Evolutionary conservation across 2,888 invertebrate genomes (phyloP), one percentile per base, ranked within the genome.

Genomic region (Thymelicus sylvestris): DNA sequence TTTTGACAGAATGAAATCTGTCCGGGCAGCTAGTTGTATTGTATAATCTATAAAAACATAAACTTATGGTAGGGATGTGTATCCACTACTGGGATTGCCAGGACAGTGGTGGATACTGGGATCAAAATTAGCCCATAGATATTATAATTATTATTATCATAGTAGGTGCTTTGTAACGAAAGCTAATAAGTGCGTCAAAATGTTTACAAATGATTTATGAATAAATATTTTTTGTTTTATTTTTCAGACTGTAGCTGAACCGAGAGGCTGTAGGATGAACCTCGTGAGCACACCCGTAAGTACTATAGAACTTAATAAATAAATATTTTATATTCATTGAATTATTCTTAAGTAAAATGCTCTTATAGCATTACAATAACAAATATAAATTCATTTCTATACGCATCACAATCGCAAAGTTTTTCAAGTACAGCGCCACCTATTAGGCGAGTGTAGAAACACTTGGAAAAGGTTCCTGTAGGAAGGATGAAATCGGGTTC

Each of bases 201-300:
- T 31, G 3, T 44, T 44, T 10, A 44, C 44, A 44, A 44, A 10
- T 44, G 2, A 31, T 44, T 10, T 44, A 44, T 44, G 1, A 44
- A 10, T 44, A 12, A 44, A 44, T 12, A 44, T 13, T 67, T 63
- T 68, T 76, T 52, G 6, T 19, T 6, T 78, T 79, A 83, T 81
- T 79, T 90, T 89, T 70, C 90, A 91, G 91, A 89, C 89, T 88
- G 83, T 77, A 75, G 75, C 73, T 57, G 74, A 72, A 60, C 55
- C 62, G 39, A 77, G 81, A 78, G 80, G 79, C 76, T 76, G 76
- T 78, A 80, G 73, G 76, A 92, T 90, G 92, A 80, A 83, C 78
- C 81, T 83, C 80, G 84, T 86, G 80, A 86, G 87, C 86, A 86
- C 88, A 91, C 87, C 90, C 90, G 92, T 93, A 80, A 92, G 92